Evolutionary conservation across 30 jellyfish, hydroid and myxozoan genomes (phyloP), one percentile per base, ranked within the genome.

Genomic region (Chrysaora quinquecirrha): DNA sequence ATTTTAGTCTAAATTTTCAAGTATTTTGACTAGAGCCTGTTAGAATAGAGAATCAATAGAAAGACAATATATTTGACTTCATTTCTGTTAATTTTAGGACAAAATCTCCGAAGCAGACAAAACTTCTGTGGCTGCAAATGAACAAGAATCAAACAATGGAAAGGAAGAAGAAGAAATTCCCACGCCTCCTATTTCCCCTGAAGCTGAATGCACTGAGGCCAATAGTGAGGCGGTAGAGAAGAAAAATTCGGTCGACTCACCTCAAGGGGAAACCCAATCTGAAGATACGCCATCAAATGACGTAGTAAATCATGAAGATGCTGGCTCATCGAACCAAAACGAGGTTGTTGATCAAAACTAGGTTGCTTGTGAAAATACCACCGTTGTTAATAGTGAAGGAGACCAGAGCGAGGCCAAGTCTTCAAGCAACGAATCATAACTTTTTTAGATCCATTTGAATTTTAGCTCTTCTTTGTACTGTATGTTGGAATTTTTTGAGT

Each of bases 331-430:
- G 7, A 3, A 11, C 25, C 23, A 4, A 11, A 38, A 14, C 54
- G n/a, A n/a, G n/a, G n/a, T n/a, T n/a, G n/a, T n/a, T n/a, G n/a
- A n/a, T n/a, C n/a, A n/a, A n/a, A n/a, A n/a, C n/a, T n/a, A n/a
- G n/a, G n/a, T n/a, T n/a, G n/a, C n/a, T n/a, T n/a, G n/a, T n/a
- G n/a, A n/a, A n/a, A n/a, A n/a, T n/a, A n/a, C n/a, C n/a, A n/a
- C n/a, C n/a, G n/a, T n/a, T n/a, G n/a, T n/a, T n/a, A n/a, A n/a
- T n/a, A n/a, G n/a, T n/a, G n/a, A n/a, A n/a, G n/a, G n/a, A n/a
- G n/a, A n/a, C n/a, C n/a, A n/a, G n/a, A n/a, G n/a, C n/a, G 25
- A 33, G 67, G 43, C 82, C 34, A 70, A 70, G 0, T 38, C n/a
- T 61, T 16, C 78, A 30, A 65, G 46, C 38, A 27, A 65, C 14